These are phyloP conservation scores for Sturnus vulgaris DNA, from an alignment of 2,113 vertebrate species.

Conservation along the genomic window DNA sequence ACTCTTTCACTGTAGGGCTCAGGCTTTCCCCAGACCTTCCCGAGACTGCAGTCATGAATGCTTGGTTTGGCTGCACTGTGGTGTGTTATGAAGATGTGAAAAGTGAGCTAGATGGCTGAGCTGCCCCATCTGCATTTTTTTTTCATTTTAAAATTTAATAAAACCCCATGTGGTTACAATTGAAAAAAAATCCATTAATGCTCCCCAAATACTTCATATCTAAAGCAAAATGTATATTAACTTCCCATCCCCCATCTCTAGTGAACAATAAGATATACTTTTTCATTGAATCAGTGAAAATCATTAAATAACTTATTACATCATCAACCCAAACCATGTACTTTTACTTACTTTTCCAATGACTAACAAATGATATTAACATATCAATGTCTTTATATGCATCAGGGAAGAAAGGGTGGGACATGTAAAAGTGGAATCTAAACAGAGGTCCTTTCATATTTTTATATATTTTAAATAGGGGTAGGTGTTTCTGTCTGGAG, in stretches of 20 bases:
- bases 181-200: background rate
- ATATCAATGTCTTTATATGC: background rate
- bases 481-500: conserved; percentile 43
- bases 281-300: conserved; percentile 30
- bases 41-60: background rate
- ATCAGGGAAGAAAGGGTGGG: background rate
- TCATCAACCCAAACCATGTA: background rate
- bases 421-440: background rate
- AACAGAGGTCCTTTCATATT: background rate
- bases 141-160: conserved; percentile 43
- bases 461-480: background rate
- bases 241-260: conserved; percentile 23
- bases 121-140: conserved; percentile 15
- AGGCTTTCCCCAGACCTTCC: background rate
- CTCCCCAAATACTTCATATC: conserved; percentile 25
- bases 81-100: conserved; percentile 23
- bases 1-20: background rate
- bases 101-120: conserved; percentile 18
- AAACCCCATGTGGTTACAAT: conserved; percentile 49
- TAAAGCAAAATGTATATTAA: conserved; percentile 1
- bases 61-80: conserved; percentile 6
- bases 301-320: conserved; percentile 3
- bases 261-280: conserved; percentile 22
- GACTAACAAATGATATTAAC: conserved; percentile 10
- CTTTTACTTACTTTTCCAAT: conserved; percentile 2